These are phyloP conservation scores for Choristoneura fumiferana DNA, from an alignment of 1,140 invertebrate species.

Conservation along the genomic window DNA sequence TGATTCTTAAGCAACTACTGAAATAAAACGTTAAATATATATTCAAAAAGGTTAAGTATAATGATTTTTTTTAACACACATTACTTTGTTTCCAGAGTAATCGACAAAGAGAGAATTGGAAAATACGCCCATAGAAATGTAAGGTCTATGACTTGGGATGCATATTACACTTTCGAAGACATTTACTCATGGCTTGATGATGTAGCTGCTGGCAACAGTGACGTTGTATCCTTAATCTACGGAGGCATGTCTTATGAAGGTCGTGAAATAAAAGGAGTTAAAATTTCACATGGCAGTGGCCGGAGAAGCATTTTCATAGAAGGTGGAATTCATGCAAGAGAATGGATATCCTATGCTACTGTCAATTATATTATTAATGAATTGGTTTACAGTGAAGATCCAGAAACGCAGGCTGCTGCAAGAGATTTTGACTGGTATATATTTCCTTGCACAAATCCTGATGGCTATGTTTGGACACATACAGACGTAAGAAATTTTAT, in stretches of 20 bases:
- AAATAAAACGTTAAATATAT: background rate
- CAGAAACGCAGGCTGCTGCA: slow-evolving; percentile 35
- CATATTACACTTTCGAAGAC: slow-evolving; percentile 61
- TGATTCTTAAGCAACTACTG: too few species aligned
- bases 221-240: slow-evolving; percentile 54
- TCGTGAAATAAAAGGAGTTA: slow-evolving; percentile 79
- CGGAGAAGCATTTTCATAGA: slow-evolving; percentile 60
- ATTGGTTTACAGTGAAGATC: slow-evolving; percentile 63
- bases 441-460: slow-evolving; percentile 76
- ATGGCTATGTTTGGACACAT: slow-evolving; percentile 72
- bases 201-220: slow-evolving; percentile 57
- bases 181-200: slow-evolving; percentile 43
- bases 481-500: slow-evolving; percentile 1
- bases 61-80: background rate
- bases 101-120: slow-evolving; percentile 18
- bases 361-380: slow-evolving; percentile 79
- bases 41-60: background rate
- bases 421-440: slow-evolving; percentile 79
- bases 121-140: slow-evolving; percentile 1
- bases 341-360: slow-evolving; percentile 81
- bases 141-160: slow-evolving; percentile 43
- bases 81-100: slow-evolving; percentile 4
- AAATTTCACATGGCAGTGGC: slow-evolving; percentile 65
- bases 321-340: slow-evolving; percentile 77
- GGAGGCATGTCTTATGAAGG: slow-evolving; percentile 76